Conservation (phyloP, 2,113 vertebrate genomes). For the Chrysochloris asiatica region DNA sequence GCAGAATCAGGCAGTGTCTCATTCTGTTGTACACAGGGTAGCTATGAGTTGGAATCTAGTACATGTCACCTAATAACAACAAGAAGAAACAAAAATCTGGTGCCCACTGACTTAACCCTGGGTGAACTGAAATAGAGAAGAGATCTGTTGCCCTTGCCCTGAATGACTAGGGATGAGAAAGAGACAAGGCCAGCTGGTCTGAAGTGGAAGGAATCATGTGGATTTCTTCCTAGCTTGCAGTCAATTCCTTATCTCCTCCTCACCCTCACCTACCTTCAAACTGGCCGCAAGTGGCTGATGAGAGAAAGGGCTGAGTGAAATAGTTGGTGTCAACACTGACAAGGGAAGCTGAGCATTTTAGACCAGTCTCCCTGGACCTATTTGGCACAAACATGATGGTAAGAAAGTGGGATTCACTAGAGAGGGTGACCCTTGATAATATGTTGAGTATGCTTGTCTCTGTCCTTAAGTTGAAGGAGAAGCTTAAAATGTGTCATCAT, state of each 20-base stretch:
- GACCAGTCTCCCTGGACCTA: not conserved
- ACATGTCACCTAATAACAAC: too few species aligned
- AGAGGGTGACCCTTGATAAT: not conserved
- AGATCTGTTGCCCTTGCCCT: not conserved
- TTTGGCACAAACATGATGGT: not conserved
- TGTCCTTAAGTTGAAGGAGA: not conserved
- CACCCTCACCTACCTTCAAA: not conserved
- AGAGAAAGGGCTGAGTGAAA: not conserved
- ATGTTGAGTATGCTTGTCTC: not conserved
- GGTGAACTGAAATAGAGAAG: not conserved
- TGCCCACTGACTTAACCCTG: not conserved
- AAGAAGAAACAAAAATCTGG: too few species aligned
- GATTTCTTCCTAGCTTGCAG: not conserved
- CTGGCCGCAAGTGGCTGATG: not conserved
- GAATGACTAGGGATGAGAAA: not conserved
- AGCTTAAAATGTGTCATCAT: not conserved
- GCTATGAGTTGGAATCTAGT: too few species aligned
- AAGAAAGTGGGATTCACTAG: not conserved
- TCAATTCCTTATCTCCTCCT: not conserved
- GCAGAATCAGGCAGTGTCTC: too few species aligned
- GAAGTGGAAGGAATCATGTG: not conserved
- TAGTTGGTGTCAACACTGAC: not conserved
- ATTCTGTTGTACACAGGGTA: too few species aligned
- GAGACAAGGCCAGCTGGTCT: not conserved
- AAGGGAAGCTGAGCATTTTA: not conserved